phyloP scores from a whole-genome alignment of 2,888 invertebrate species.

The Parnassius apollo region DNA sequence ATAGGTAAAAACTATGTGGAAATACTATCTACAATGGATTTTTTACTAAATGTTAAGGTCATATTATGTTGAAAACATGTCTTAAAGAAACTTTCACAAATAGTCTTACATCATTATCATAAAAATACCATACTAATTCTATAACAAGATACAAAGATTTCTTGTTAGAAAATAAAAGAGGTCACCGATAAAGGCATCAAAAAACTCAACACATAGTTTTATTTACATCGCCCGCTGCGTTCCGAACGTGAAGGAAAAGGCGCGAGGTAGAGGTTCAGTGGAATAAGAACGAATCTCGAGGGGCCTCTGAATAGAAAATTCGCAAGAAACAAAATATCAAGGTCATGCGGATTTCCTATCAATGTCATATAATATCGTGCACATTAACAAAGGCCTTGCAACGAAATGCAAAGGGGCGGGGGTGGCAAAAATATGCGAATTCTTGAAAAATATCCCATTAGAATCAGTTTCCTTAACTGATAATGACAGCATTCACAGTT shows the following conservation, averaged over 20 bases:
- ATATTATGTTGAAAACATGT: constrained; percentile 25
- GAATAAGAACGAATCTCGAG: constrained; percentile 65
- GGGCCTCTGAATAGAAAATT: constrained; percentile 69
- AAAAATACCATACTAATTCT: constrained; percentile 42
- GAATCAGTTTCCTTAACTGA: constrained; percentile 78
- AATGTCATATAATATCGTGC: constrained; percentile 79
- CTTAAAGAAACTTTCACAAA: constrained; percentile 20
- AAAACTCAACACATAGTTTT: constrained; percentile 60
- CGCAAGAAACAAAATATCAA: constrained; percentile 78
- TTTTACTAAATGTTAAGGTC: constrained; percentile 41
- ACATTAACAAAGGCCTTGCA: constrained; percentile 81
- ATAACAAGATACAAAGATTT: constrained; percentile 22
- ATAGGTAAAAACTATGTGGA: constrained; percentile 52
- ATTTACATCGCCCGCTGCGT: constrained; percentile 75
- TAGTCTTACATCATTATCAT: constrained; percentile 35
- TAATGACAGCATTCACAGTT: constrained; percentile 73
- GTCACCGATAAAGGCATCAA: constrained; percentile 67
- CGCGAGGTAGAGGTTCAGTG: constrained; percentile 65
- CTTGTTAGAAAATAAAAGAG: constrained; percentile 44
- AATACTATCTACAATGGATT: constrained; percentile 39
- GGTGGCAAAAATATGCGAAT: constrained; percentile 75
- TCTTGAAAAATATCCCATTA: constrained; percentile 67
- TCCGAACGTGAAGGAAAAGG: constrained; percentile 58
- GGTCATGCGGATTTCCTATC: constrained; percentile 81
- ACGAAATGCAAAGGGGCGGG: constrained; percentile 81